phyloP scores from a whole-genome alignment of 2,888 invertebrate genomes.

The Parnassius glacialis region DNA sequence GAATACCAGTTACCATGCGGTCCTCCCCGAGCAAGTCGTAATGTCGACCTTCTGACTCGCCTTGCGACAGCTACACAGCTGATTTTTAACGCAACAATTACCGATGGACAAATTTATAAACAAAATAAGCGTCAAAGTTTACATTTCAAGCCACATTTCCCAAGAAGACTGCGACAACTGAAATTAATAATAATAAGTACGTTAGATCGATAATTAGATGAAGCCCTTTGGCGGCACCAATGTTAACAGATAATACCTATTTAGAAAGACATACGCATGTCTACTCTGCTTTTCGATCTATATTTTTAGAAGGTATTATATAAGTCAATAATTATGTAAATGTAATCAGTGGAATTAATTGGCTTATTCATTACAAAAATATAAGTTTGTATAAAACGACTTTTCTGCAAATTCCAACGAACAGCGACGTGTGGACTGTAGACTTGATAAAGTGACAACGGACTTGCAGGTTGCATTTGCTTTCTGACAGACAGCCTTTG shows the following conservation, averaged over 20 bases:
- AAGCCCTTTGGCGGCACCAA: conserved; percentile 14
- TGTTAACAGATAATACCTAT: neutral
- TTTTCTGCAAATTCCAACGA: too few relatives aligned
- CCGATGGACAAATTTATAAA: conserved; percentile 13
- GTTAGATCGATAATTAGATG: conserved; percentile 22
- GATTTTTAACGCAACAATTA: conserved; percentile 40
- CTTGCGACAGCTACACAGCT: conserved; percentile 55
- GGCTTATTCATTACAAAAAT: too few relatives aligned
- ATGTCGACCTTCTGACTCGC: conserved; percentile 67
- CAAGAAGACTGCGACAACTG: neutral
- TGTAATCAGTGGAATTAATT: too few relatives aligned
- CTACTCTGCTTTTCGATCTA: too few relatives aligned
- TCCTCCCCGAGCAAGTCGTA: conserved; percentile 51
- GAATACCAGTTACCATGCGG: conserved; percentile 72
- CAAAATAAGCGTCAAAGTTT: neutral
- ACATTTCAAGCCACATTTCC: conserved; percentile 4
- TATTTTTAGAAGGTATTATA: too few relatives aligned
- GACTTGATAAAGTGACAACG: too few relatives aligned
- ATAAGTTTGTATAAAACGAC: too few relatives aligned
- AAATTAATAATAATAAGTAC: conserved; percentile 12
- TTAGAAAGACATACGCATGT: too few relatives aligned
- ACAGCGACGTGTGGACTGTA: too few relatives aligned
- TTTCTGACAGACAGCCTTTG: too few relatives aligned
- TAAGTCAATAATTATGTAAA: too few relatives aligned
- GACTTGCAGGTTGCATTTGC: too few relatives aligned